Evolutionary conservation across 2,113 vertebrate species (phyloP).

Genomic region (Paraplagusia blochii): DNA sequence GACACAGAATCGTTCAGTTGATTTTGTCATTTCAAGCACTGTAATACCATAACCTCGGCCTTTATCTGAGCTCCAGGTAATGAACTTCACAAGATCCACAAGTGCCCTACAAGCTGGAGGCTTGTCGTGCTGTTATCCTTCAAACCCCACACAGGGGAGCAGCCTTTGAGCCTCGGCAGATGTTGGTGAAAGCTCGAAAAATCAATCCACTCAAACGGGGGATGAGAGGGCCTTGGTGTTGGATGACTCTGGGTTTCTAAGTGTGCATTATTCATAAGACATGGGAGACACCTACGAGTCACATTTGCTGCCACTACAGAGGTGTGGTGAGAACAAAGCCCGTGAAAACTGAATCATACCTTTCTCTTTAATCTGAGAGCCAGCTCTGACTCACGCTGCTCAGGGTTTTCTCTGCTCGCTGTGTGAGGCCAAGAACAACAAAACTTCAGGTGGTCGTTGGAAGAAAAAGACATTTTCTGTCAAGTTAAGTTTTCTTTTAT

Average conservation of each 20-base stretch:
- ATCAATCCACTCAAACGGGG: conserved; percentile 79
- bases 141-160: conserved; percentile 32
- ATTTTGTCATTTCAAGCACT: conserved; percentile 16
- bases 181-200: conserved; percentile 66
- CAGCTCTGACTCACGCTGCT: conserved; percentile 64
- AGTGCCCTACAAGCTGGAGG: conserved; percentile 40
- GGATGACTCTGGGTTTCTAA: conserved; percentile 74
- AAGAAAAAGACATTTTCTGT: conserved; percentile 9
- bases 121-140: conserved; percentile 49
- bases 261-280: conserved; percentile 85
- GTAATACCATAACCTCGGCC: conserved; percentile 22
- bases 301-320: conserved; percentile 50
- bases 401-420: conserved; percentile 56
- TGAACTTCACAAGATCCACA: conserved; percentile 29
- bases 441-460: conserved; percentile 5
- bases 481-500: no score
- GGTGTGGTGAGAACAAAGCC: conserved; percentile 47
- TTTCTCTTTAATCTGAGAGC: conserved; percentile 65
- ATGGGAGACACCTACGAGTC: conserved; percentile 68
- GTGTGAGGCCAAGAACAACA: conserved; percentile 29
- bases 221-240: conserved; percentile 79
- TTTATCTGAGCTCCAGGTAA: conserved; percentile 42
- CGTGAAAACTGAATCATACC: conserved; percentile 72
- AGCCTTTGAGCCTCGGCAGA: conserved; percentile 56
- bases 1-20: conserved; percentile 8